These are phyloP conservation scores for Tetanocera ferruginea DNA, from an alignment of 2,888 invertebrate genomes.

Conservation along the genomic window DNA sequence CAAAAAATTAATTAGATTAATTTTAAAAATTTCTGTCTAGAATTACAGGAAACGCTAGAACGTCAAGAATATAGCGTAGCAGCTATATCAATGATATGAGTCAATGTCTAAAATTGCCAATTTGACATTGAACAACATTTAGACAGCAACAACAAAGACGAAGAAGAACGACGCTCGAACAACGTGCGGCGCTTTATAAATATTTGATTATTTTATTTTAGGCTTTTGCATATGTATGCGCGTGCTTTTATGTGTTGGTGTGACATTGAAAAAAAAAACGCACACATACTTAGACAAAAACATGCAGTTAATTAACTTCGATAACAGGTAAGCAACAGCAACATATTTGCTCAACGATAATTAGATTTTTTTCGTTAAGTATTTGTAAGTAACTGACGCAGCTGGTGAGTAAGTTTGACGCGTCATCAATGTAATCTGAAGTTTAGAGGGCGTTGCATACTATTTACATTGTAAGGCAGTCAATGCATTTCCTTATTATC, in stretches of 20 bases:
- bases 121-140: slow-evolving; percentile 27
- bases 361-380: background rate
- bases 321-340: slow-evolving; percentile 12
- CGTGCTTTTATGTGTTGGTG: background rate
- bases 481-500: background rate
- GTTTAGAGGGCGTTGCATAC: background rate
- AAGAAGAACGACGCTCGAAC: slow-evolving; percentile 4
- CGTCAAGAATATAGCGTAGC: background rate
- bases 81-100: slow-evolving; percentile 10
- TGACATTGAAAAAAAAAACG: slow-evolving; percentile 1
- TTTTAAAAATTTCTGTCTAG: background rate
- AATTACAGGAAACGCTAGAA: background rate
- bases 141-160: background rate
- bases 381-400: background rate
- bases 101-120: slow-evolving; percentile 19
- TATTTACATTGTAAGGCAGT: background rate
- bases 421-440: too few species aligned
- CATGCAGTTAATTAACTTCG: background rate
- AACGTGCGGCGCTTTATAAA: background rate
- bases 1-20: background rate
- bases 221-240: background rate
- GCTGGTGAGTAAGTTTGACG: background rate
- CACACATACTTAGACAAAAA: background rate
- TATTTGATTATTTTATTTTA: slow-evolving; percentile 18
- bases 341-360: slow-evolving; percentile 17